A percentile compares a stretch with the other conserved stretches of the same genome.
These are phyloP conservation scores for Calliscelio sp. DNA, from an alignment of 2,888 invertebrate species.

Conservation along the genomic window DNA sequence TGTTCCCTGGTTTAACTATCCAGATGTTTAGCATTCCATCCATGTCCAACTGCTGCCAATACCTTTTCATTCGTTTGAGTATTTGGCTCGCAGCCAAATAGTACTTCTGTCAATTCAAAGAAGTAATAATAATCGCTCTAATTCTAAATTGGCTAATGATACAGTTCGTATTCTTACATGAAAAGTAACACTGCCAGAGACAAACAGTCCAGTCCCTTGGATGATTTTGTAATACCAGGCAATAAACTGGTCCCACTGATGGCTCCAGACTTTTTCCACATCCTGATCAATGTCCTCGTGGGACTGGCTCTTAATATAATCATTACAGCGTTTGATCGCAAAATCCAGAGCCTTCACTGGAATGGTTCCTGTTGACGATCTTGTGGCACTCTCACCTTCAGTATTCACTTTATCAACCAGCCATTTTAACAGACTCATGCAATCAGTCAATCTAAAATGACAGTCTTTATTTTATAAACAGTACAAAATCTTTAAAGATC, in stretches of 20 bases:
- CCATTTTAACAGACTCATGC: constrained; percentile 93
- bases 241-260: constrained; percentile 96
- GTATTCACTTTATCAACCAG: constrained; percentile 88
- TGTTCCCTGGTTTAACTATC: constrained; percentile 98
- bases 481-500: no score
- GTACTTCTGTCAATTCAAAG: constrained; percentile 80
- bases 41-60: constrained; percentile 93
- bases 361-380: constrained; percentile 89
- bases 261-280: constrained; percentile 91
- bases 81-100: constrained; percentile 85
- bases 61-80: constrained; percentile 89
- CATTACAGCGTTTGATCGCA: constrained; percentile 92
- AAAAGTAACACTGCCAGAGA: constrained; percentile 80
- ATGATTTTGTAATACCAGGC: constrained; percentile 89
- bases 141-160: neutral
- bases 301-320: constrained; percentile 91
- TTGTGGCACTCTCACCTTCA: constrained; percentile 87
- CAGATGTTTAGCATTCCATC: constrained; percentile 96
- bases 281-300: constrained; percentile 93
- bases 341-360: constrained; percentile 93
- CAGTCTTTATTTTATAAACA: no score
- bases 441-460: constrained; percentile 90
- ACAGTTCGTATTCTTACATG: constrained; percentile 78
- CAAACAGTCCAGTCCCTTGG: constrained; percentile 85
- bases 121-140: no score